phyloP scores from a whole-genome alignment of 2,888 invertebrate genomes.

The Strigamia transsilvanica region DNA sequence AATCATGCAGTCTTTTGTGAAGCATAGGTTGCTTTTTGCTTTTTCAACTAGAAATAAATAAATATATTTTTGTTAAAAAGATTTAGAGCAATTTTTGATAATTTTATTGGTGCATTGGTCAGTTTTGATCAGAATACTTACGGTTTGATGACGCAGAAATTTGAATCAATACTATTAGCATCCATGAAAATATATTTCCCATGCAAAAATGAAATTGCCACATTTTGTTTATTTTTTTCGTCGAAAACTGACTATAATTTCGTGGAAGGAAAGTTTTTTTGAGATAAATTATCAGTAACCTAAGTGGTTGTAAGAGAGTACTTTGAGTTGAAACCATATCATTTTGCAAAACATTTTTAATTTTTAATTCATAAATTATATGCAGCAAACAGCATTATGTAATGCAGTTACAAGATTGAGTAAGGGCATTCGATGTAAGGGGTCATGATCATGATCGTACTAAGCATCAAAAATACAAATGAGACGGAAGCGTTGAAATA shows the following conservation, averaged over 20 bases:
- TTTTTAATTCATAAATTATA: not conserved
- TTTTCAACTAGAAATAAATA: not conserved
- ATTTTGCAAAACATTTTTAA: not conserved
- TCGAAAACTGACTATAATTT: not conserved
- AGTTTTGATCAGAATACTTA: not conserved
- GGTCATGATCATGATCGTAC: no score
- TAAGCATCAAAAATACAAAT: not conserved
- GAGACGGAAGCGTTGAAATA: not conserved
- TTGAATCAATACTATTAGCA: not conserved
- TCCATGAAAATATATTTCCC: not conserved
- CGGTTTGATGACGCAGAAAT: not conserved
- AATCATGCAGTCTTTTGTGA: conserved; percentile 32
- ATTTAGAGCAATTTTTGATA: no score
- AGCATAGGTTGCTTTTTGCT: not conserved
- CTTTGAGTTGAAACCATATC: conserved; percentile 20
- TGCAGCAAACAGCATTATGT: not conserved
- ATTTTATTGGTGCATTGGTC: no score
- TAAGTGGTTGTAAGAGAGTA: not conserved
- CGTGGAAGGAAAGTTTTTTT: not conserved
- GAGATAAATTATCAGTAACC: conserved; percentile 9
- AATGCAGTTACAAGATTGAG: not conserved
- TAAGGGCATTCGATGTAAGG: no score
- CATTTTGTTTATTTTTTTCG: not conserved
- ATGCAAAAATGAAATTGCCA: not conserved
- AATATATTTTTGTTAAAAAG: not conserved